These are phyloP conservation scores for Drosophila vallismaia DNA, from an alignment of 2,888 invertebrate species.

Conservation along the genomic window DNA sequence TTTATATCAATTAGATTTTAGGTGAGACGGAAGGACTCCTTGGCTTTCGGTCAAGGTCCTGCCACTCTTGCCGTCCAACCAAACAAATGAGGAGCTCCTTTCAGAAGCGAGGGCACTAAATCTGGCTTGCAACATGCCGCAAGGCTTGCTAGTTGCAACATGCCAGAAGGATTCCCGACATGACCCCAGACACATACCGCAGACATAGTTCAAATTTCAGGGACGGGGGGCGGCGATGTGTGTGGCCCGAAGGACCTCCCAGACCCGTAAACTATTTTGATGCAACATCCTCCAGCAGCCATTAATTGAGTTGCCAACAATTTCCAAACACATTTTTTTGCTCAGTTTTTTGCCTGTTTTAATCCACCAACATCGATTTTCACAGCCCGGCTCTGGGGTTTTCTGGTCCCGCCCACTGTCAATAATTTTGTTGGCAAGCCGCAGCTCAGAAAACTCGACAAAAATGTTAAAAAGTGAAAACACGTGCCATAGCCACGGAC, in stretches of 20 bases:
- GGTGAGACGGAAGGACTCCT: slow-evolving; percentile 1
- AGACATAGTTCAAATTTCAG: slow-evolving; percentile 31
- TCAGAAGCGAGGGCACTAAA: background rate
- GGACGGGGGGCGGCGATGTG: background rate
- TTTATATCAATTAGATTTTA: slow-evolving; percentile 40
- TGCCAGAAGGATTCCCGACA: slow-evolving; percentile 53
- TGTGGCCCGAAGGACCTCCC: slow-evolving; percentile 5
- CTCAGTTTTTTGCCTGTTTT: background rate
- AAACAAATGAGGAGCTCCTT: slow-evolving; percentile 3
- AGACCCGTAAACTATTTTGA: slow-evolving; percentile 26
- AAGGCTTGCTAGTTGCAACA: slow-evolving; percentile 31
- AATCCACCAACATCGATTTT: background rate
- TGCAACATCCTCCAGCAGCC: slow-evolving; percentile 4
- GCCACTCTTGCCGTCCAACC: background rate
- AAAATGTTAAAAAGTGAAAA: slow-evolving; percentile 30
- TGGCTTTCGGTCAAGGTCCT: slow-evolving; percentile 1
- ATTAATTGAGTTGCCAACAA: slow-evolving; percentile 20
- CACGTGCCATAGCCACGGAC: slow-evolving; percentile 29
- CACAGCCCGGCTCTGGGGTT: slow-evolving; percentile 1
- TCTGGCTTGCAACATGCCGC: slow-evolving; percentile 1
- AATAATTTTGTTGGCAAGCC: slow-evolving; percentile 63
- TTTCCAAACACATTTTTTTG: background rate
- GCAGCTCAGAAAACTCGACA: slow-evolving; percentile 10
- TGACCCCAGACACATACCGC: slow-evolving; percentile 56
- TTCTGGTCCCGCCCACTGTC: slow-evolving; percentile 45